A percentile compares a stretch with the other conserved stretches of the same genome.
These are phyloP conservation scores for Liopterus haemorrhoidalis DNA, from an alignment of 2,888 invertebrate species.

Conservation along the genomic window DNA sequence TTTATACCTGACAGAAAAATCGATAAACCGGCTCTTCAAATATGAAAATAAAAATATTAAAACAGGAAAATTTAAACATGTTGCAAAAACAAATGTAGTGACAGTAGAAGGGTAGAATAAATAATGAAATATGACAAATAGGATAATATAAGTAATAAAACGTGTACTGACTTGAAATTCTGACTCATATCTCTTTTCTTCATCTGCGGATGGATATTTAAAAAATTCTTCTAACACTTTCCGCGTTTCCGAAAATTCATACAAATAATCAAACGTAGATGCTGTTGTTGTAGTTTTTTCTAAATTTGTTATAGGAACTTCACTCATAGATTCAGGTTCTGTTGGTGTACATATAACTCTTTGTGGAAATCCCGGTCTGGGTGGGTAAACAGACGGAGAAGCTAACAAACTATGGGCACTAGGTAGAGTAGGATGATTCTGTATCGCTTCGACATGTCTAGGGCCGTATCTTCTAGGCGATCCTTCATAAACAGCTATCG, in stretches of 20 bases:
- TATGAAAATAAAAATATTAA: no score
- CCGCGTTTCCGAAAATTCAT: constrained; percentile 87
- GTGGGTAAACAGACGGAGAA: constrained; percentile 65
- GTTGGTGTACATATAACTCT: constrained; percentile 48
- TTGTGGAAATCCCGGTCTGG: constrained; percentile 84
- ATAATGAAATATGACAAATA: constrained; percentile 9
- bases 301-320: background rate
- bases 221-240: constrained; percentile 91
- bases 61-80: no score
- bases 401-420: constrained; percentile 53
- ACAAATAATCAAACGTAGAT: constrained; percentile 79
- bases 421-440: constrained; percentile 51
- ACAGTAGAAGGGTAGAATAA: no score
- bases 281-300: constrained; percentile 37
- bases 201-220: constrained; percentile 66
- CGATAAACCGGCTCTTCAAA: no score
- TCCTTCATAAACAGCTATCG: constrained; percentile 90
- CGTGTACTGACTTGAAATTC: constrained; percentile 46
- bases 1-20: no score
- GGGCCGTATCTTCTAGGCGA: constrained; percentile 83
- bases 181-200: constrained; percentile 53
- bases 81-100: no score
- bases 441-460: constrained; percentile 43
- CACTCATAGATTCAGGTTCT: constrained; percentile 37
- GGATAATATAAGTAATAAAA: constrained; percentile 1